Evolutionary conservation across 1,140 invertebrate genomes (phyloP).

Genomic region (Propsilocerus akamusi): DNA sequence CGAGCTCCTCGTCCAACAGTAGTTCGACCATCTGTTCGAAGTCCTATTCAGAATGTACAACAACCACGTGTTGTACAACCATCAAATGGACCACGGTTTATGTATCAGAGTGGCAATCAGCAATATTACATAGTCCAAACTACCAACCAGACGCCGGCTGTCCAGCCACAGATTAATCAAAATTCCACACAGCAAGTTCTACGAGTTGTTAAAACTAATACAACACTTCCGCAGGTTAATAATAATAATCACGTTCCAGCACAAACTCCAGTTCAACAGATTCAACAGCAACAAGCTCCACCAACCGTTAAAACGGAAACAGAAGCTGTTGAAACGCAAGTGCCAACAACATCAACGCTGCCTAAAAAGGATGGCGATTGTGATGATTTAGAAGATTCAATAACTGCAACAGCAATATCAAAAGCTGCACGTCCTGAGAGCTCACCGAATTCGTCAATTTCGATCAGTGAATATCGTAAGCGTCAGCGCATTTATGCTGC

Average conservation of each 20-base stretch:
- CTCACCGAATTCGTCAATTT: not conserved
- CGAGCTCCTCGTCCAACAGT: no score
- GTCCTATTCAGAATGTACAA: no score
- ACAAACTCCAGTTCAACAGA: not conserved
- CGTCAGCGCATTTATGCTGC: no score
- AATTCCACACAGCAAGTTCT: not conserved
- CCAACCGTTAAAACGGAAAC: not conserved
- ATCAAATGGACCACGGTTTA: not conserved
- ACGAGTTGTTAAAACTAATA: not conserved
- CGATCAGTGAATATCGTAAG: no score
- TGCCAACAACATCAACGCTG: not conserved
- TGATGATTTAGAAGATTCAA: not conserved
- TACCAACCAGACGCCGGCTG: not conserved
- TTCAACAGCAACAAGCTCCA: not conserved
- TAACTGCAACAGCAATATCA: not conserved
- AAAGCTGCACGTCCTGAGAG: not conserved
- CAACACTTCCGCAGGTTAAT: not conserved
- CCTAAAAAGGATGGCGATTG: not conserved
- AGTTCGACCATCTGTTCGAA: no score
- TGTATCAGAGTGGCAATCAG: not conserved
- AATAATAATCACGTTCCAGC: not conserved
- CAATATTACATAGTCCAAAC: not conserved
- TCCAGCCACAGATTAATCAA: not conserved
- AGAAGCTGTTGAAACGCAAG: no score
- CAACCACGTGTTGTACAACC: conserved; percentile 6